Evolutionary conservation across 2,113 vertebrate genomes (phyloP).

Genomic region (Varanus salvator): DNA sequence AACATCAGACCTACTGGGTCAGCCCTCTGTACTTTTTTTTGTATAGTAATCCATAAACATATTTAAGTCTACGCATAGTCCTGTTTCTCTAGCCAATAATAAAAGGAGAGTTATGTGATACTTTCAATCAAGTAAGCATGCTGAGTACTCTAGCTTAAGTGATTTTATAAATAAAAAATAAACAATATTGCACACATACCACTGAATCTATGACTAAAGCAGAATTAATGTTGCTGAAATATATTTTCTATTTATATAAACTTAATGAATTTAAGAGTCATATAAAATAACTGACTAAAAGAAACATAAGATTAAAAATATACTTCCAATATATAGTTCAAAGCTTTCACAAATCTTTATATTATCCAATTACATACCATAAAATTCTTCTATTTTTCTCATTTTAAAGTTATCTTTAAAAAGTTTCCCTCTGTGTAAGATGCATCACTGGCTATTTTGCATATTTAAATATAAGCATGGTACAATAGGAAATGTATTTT

Average conservation of each 20-base stretch:
- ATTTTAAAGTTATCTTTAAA: not conserved
- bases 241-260: not conserved
- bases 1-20: too few relatives aligned
- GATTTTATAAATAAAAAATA: not conserved
- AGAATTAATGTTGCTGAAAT: not conserved
- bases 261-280: not conserved
- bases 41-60: too few relatives aligned
- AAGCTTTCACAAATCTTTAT: constrained; percentile 13
- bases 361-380: not conserved
- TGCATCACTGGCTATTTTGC: not conserved
- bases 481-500: not conserved
- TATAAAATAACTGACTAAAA: not conserved
- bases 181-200: not conserved
- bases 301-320: constrained; percentile 9
- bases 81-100: too few relatives aligned
- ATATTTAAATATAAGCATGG: not conserved
- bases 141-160: too few relatives aligned
- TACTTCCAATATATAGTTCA: not conserved
- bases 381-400: not conserved
- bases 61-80: too few relatives aligned
- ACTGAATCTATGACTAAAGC: not conserved
- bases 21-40: too few relatives aligned
- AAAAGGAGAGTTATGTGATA: too few relatives aligned
- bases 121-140: too few relatives aligned
- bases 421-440: not conserved